A percentile compares a stretch with the other conserved stretches of the same genome.
These are phyloP conservation scores for Pomacea canaliculata DNA, from an alignment of 2,888 invertebrate genomes.

Conservation along the genomic window DNA sequence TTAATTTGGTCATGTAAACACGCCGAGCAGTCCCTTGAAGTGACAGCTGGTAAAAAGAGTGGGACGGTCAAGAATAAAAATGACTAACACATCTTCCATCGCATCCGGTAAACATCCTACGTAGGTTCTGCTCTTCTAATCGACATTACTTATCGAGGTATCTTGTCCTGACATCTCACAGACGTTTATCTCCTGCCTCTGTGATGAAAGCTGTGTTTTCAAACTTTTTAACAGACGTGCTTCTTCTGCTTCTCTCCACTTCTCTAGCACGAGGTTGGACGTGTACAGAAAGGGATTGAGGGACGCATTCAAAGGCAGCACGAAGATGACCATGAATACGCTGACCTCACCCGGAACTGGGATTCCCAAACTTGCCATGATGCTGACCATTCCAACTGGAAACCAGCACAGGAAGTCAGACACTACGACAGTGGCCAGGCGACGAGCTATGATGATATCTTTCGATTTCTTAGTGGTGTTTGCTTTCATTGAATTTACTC, in stretches of 20 bases:
- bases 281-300: constrained; percentile 68
- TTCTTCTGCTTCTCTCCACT: neutral
- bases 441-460: constrained; percentile 27
- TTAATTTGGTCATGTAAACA: no score
- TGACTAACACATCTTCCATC: no score
- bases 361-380: constrained; percentile 15
- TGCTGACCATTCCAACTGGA: constrained; percentile 23
- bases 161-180: no score
- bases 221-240: neutral
- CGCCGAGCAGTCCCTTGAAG: no score
- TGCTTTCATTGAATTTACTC: constrained; percentile 6
- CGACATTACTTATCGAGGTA: no score
- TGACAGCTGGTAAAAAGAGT: no score
- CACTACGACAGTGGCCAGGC: constrained; percentile 22
- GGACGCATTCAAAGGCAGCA: constrained; percentile 73
- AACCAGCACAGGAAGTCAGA: constrained; percentile 30
- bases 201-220: no score
- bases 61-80: no score
- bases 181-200: no score
- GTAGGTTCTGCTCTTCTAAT: no score
- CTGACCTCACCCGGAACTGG: constrained; percentile 27
- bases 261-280: constrained; percentile 23
- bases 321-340: constrained; percentile 62
- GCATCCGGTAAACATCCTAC: no score
- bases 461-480: constrained; percentile 1